These are phyloP conservation scores for Autographa gamma DNA, from an alignment of 2,888 invertebrate genomes.

Conservation along the genomic window DNA sequence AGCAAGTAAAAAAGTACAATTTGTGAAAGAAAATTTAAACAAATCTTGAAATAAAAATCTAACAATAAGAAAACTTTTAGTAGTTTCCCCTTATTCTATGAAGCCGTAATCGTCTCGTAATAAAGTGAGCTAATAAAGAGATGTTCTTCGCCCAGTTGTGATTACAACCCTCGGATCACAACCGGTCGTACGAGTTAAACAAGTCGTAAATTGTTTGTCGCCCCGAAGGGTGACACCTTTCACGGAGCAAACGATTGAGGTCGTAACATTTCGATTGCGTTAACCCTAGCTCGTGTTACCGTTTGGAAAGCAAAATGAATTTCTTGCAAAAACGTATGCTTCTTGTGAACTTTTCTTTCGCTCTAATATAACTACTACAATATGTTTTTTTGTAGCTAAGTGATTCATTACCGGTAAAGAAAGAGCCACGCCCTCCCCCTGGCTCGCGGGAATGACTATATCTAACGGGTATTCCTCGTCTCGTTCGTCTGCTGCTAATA, in stretches of 20 bases:
- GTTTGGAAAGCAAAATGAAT: conserved; percentile 36
- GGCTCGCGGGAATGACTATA: not conserved
- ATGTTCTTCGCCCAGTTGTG: conserved; percentile 33
- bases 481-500: not conserved
- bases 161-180: conserved; percentile 44
- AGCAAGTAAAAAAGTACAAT: not conserved
- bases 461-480: not conserved
- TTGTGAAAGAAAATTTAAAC: not conserved
- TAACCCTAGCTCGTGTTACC: conserved; percentile 45
- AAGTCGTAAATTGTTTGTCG: conserved; percentile 51
- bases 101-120: conserved; percentile 29
- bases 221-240: conserved; percentile 58
- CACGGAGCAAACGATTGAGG: conserved; percentile 47
- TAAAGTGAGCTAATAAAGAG: conserved; percentile 34
- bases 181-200: conserved; percentile 48
- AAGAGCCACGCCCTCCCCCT: not conserved
- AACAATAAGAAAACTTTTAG: conserved; percentile 2
- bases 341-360: conserved; percentile 39
- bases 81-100: conserved; percentile 16
- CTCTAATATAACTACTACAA: conserved; percentile 12
- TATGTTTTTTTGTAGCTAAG: not conserved
- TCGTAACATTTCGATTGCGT: conserved; percentile 50
- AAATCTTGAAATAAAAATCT: not conserved
- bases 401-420: not conserved
- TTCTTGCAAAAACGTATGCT: conserved; percentile 22